Conservation (phyloP, 1,140 invertebrate genomes). For the Drosophila azteca region DNA sequence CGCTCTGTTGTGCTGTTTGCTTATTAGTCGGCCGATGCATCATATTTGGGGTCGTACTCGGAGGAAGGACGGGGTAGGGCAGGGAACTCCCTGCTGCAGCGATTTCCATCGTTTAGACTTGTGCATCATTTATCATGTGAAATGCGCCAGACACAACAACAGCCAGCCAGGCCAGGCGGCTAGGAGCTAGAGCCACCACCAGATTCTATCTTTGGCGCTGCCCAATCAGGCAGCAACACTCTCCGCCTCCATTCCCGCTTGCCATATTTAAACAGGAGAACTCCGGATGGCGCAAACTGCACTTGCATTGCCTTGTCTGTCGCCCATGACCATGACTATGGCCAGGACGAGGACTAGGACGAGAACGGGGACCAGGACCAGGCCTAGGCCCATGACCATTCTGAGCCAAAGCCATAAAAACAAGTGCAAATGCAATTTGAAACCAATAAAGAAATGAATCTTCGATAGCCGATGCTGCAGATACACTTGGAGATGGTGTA, state of each 20-base stretch:
- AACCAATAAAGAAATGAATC: constrained; percentile 49
- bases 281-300: constrained; percentile 51
- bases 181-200: not conserved
- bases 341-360: constrained; percentile 28
- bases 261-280: constrained; percentile 12
- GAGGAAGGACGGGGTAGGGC: no score
- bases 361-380: constrained; percentile 21
- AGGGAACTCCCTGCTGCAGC: no score
- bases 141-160: constrained; percentile 76
- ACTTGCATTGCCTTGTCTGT: constrained; percentile 32
- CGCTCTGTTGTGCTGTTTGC: no score
- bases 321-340: constrained; percentile 34
- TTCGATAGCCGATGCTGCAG: not conserved
- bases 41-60: no score
- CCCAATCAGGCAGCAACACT: constrained; percentile 17
- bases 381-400: constrained; percentile 1
- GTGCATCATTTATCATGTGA: constrained; percentile 80
- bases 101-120: constrained; percentile 73
- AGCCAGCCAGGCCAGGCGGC: no score
- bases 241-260: not conserved
- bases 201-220: not conserved
- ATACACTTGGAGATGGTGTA: not conserved
- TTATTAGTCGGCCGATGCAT: no score
- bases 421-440: constrained; percentile 80
- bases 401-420: constrained; percentile 62